These are phyloP conservation scores for Hippocampus guttulatus DNA, from an alignment of 2,113 vertebrate genomes.

Conservation along the genomic window DNA sequence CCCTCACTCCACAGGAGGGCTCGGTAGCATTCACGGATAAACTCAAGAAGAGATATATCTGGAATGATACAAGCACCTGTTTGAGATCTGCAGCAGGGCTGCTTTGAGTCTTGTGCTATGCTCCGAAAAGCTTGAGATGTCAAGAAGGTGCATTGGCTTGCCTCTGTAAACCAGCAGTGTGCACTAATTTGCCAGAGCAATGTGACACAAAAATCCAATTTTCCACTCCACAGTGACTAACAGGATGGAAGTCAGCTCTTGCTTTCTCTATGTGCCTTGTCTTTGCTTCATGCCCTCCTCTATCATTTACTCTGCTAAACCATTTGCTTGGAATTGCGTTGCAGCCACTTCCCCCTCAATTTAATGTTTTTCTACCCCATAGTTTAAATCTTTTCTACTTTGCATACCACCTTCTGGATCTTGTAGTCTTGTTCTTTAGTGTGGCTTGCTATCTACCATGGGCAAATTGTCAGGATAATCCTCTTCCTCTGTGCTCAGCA, in stretches of 20 bases:
- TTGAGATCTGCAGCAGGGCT: slow-evolving; percentile 24
- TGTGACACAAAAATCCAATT: slow-evolving; percentile 60
- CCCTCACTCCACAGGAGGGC: background rate
- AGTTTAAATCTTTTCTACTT: background rate
- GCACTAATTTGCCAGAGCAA: slow-evolving; percentile 47
- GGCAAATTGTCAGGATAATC: slow-evolving; percentile 28
- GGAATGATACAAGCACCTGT: slow-evolving; percentile 19
- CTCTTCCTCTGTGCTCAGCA: slow-evolving; percentile 19
- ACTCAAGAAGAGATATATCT: slow-evolving; percentile 24
- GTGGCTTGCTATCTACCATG: slow-evolving; percentile 14
- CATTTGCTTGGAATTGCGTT: slow-evolving; percentile 35
- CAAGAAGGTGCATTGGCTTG: slow-evolving; percentile 42
- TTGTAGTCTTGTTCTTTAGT: slow-evolving; percentile 2
- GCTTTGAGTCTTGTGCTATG: slow-evolving; percentile 18
- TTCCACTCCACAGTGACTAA: slow-evolving; percentile 50
- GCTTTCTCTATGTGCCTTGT: background rate
- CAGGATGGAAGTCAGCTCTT: slow-evolving; percentile 37
- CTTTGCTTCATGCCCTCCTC: slow-evolving; percentile 6
- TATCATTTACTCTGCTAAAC: slow-evolving; percentile 17
- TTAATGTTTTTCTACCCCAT: slow-evolving; percentile 6
- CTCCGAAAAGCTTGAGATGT: slow-evolving; percentile 41
- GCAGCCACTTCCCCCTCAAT: slow-evolving; percentile 2
- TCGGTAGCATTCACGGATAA: slow-evolving; percentile 8
- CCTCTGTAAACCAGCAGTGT: slow-evolving; percentile 38
- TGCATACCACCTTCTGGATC: background rate